Base-by-base conservation (phyloP, 2,797 vertebrate species). In the Trachops cirrhosus region DNA sequence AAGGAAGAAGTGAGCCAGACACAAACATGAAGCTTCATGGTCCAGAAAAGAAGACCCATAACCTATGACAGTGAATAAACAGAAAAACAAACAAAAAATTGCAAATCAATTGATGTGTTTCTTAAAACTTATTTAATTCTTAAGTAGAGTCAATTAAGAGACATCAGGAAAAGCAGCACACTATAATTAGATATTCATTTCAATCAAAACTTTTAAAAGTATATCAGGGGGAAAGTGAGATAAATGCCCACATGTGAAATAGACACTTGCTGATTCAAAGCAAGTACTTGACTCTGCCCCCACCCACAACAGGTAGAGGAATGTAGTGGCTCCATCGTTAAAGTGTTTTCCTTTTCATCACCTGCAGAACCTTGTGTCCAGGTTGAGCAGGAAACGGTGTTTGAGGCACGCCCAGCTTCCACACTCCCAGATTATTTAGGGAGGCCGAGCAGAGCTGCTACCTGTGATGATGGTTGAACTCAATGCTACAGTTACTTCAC, bases 71-170 rank as follows among this genome's bases (percentile, higher is more conserved):
- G 41, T 62, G 34, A 93, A 92, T 24, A 85, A 46, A 29, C 3
- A 54, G 22, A 18, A 54, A 95, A 85, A 37, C 9, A 24, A 22
- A 96, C 1, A 26, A 92, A 91, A 95, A 88, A 4, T 44, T 68
- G n/a, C 3, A 92, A 73, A 94, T 93, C 29, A 88, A 83, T 92
- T 82, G 3, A 48, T 0, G 0, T n/a, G 16, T 59, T 41, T 80
- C 19, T 9, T 2, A 34, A 16, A 24, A 32, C 95, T 82, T 48
- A 86, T 78, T 97, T 97, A 46, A 87, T 6, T 80, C 21, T 96
- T 93, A 96, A 0, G 32, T 96, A 78, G 9, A 97, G 24, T 93
- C 78, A 96, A 57, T 93, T 89, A 97, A 82, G 10, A n/a, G 87
- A 93, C 32, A 95, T 93, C 9, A 89, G 3, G 16, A 37, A 19